A percentile compares a stretch with the other conserved stretches of the same genome.
Evolutionary conservation across 2,797 vertebrate species (phyloP).

Genomic region (Pteropus rufus): DNA sequence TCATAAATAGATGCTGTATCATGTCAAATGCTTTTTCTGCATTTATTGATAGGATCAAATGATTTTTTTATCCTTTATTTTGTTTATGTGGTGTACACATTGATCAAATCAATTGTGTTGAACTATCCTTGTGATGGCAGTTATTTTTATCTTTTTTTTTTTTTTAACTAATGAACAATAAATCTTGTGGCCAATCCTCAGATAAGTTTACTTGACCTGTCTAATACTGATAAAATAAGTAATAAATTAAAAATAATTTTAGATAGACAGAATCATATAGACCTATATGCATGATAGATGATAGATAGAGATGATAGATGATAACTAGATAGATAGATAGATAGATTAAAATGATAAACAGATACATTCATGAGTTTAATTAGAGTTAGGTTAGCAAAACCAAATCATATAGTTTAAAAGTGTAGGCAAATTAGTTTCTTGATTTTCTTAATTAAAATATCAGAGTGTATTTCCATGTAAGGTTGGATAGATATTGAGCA

Average conservation of each 20-base stretch:
- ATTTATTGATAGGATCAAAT: too few species aligned
- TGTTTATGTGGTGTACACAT: too few species aligned
- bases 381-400: not conserved
- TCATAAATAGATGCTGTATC: too few species aligned
- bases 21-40: too few species aligned
- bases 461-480: not conserved
- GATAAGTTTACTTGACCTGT: not conserved
- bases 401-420: not conserved
- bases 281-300: not conserved
- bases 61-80: too few species aligned
- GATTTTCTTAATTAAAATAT: not conserved
- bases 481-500: not conserved
- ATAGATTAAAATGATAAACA: not conserved
- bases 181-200: not conserved
- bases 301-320: not conserved
- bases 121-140: not conserved
- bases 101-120: too few species aligned
- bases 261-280: not conserved
- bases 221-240: not conserved
- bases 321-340: not conserved
- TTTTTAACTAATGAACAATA: not conserved
- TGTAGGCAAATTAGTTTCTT: not conserved
- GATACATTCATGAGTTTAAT: not conserved
- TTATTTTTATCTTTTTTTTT: not conserved
- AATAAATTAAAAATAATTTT: not conserved